phyloP scores from a whole-genome alignment of 2,113 vertebrate species.

The Ammodytes dubius region DNA sequence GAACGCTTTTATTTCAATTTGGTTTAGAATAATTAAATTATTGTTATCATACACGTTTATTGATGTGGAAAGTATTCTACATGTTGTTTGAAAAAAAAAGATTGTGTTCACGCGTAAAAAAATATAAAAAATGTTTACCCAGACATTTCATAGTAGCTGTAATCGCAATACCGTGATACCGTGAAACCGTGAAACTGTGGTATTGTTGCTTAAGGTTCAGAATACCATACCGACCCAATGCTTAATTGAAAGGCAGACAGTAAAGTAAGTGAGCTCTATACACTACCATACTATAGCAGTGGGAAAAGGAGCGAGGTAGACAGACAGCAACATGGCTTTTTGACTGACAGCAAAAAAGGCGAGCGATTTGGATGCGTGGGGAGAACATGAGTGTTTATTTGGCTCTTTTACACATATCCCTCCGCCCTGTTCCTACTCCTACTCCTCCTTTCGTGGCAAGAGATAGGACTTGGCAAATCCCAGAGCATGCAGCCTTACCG shows the following conservation, averaged over 20 bases:
- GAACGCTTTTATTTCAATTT: too few species aligned
- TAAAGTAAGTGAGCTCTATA: conserved; percentile 4
- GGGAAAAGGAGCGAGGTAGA: conserved; percentile 3
- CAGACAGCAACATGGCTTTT: background rate
- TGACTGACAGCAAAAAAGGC: conserved; percentile 45
- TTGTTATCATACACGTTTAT: too few species aligned
- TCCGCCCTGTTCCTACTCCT: conserved; percentile 12
- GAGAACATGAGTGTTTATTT: conserved; percentile 38
- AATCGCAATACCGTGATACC: too few species aligned
- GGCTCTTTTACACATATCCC: background rate
- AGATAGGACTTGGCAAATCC: conserved; percentile 66
- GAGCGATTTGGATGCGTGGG: conserved; percentile 11
- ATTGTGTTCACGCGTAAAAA: too few species aligned
- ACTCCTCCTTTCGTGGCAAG: conserved; percentile 57
- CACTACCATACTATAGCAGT: conserved; percentile 6
- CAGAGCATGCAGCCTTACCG: conserved; percentile 51
- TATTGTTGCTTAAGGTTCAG: too few species aligned
- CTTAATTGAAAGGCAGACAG: conserved; percentile 1
- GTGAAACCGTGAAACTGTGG: too few species aligned
- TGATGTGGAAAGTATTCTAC: too few species aligned
- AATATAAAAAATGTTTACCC: too few species aligned
- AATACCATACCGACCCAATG: too few species aligned
- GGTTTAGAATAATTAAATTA: too few species aligned
- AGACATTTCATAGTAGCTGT: too few species aligned
- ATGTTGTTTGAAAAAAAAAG: too few species aligned